Evolutionary conservation across 2,797 vertebrate species (phyloP).

Genomic region (Eleutherodactylus coqui): DNA sequence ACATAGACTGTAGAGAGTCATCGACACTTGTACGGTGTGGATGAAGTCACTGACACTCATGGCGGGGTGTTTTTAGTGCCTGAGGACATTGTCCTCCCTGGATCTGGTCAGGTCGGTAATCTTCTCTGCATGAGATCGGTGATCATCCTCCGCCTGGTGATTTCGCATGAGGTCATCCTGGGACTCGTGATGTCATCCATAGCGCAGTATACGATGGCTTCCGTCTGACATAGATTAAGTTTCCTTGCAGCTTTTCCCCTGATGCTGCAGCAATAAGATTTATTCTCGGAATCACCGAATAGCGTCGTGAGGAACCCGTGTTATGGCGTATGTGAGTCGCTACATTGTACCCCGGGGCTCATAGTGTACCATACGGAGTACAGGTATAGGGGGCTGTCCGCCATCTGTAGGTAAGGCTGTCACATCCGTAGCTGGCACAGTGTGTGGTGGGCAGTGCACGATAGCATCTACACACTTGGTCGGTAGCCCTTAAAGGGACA

Average conservation of each 20-base stretch:
- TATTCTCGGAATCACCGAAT: not conserved
- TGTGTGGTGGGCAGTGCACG: too few relatives aligned
- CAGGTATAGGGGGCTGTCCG: too few relatives aligned
- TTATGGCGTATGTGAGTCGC: too few relatives aligned
- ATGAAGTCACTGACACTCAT: conserved; percentile 4
- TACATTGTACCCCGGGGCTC: too few relatives aligned
- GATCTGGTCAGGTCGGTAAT: too few relatives aligned
- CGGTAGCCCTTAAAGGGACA: too few relatives aligned
- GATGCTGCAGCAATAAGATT: not conserved
- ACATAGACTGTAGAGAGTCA: not conserved
- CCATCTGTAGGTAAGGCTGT: too few relatives aligned
- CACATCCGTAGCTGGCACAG: too few relatives aligned
- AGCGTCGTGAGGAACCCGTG: too few relatives aligned
- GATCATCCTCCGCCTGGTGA: not conserved
- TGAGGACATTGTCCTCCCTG: not conserved
- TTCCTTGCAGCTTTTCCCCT: conserved; percentile 8
- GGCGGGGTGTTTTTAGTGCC: not conserved
- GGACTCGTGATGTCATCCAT: conserved; percentile 38
- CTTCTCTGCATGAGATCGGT: not conserved
- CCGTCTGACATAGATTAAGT: conserved; percentile 7
- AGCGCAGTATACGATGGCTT: conserved; percentile 18
- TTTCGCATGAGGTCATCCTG: conserved; percentile 26
- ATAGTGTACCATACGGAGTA: too few relatives aligned
- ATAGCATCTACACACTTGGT: too few relatives aligned
- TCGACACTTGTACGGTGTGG: not conserved